Evolutionary conservation across 2,888 invertebrate genomes (phyloP).

Genomic region (Lacanobia wlatinum): DNA sequence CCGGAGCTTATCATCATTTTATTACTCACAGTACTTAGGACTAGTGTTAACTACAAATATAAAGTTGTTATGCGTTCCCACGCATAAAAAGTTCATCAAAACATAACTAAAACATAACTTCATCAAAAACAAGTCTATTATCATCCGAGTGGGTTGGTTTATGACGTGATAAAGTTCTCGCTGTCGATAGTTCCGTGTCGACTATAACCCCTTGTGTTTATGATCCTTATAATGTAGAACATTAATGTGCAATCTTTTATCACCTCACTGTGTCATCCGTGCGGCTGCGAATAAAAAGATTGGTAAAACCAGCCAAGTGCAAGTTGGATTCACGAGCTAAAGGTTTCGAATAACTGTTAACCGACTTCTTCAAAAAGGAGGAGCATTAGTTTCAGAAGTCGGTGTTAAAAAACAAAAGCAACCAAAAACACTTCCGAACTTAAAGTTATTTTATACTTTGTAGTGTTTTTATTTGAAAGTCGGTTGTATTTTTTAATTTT

Average conservation of each 20-base stretch:
- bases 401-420: no score
- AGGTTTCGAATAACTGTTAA: no score
- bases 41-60: slow-evolving; percentile 10
- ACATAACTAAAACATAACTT: not conserved
- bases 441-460: no score
- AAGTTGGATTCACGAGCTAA: not conserved
- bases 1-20: not conserved
- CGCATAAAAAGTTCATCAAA: no score
- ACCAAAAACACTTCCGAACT: no score
- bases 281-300: slow-evolving; percentile 36
- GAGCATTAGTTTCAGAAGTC: no score
- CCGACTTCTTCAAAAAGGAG: no score
- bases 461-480: no score
- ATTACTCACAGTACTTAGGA: not conserved
- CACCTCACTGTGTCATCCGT: slow-evolving; percentile 29
- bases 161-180: slow-evolving; percentile 51
- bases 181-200: slow-evolving; percentile 48
- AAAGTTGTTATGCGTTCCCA: slow-evolving; percentile 2
- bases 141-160: slow-evolving; percentile 41
- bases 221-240: slow-evolving; percentile 60
- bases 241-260: slow-evolving; percentile 63
- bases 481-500: no score
- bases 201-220: slow-evolving; percentile 58
- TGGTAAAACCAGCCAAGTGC: not conserved
- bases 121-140: slow-evolving; percentile 51